Conservation (phyloP, 2,113 vertebrate species). For the Dasypus novemcinctus region DNA sequence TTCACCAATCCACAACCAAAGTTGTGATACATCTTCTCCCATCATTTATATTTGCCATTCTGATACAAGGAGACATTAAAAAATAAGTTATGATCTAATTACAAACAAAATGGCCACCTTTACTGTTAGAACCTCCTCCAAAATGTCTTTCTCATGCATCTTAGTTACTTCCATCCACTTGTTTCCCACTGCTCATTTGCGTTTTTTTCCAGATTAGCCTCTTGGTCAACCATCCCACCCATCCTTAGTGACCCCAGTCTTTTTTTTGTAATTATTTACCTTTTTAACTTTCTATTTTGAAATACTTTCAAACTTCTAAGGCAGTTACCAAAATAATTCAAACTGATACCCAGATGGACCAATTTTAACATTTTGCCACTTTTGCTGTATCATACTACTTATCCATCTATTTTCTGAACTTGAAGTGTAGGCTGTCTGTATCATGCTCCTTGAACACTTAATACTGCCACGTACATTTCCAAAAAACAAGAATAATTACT, state of each 20-base stretch:
- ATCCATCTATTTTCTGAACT: no score
- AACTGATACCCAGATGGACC: no score
- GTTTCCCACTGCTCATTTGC: background rate
- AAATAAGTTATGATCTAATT: background rate
- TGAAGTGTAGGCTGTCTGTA: no score
- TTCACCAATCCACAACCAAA: background rate
- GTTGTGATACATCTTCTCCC: background rate
- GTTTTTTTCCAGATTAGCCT: background rate
- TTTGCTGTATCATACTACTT: no score
- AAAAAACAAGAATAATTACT: no score
- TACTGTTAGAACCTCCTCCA: background rate
- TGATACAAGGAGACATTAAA: conserved; percentile 16
- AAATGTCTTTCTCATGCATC: background rate
- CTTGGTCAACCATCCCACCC: background rate
- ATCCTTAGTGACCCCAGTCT: background rate
- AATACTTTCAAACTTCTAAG: no score
- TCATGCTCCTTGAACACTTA: no score
- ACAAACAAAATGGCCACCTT: background rate
- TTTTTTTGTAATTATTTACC: background rate
- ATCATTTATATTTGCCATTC: background rate
- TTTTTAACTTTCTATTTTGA: no score
- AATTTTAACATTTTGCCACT: no score
- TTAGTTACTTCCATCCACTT: background rate
- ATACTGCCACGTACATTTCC: no score
- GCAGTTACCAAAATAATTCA: no score